These are phyloP conservation scores for Ammodytes marinus DNA, from an alignment of 2,113 vertebrate species.

Conservation along the genomic window DNA sequence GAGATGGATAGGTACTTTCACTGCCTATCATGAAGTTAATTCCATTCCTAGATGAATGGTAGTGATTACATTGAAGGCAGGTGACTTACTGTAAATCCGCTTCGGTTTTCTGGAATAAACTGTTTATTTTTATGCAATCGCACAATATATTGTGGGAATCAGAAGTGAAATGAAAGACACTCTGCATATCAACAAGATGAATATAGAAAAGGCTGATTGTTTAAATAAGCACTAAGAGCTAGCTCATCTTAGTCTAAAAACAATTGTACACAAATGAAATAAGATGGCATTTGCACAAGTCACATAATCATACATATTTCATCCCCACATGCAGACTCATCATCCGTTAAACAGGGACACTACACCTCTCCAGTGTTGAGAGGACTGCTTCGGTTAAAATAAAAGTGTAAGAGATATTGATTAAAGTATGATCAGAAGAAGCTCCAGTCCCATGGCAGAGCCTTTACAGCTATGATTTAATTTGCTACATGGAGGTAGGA, in stretches of 20 bases:
- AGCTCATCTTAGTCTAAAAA: conserved; percentile 19
- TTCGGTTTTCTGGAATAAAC: conserved; percentile 65
- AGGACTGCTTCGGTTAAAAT: conserved; percentile 81
- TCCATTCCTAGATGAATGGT: conserved; percentile 81
- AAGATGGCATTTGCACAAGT: conserved; percentile 26
- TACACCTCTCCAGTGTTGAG: conserved; percentile 38
- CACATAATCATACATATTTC: conserved; percentile 22
- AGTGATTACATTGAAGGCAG: conserved; percentile 79
- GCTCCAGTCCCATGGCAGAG: conserved; percentile 76
- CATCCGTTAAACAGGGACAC: conserved; percentile 39
- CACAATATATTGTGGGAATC: conserved; percentile 45
- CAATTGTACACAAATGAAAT: conserved; percentile 9
- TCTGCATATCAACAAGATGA: conserved; percentile 28
- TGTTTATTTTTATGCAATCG: conserved; percentile 57
- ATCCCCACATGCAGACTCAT: conserved; percentile 33
- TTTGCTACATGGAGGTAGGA: conserved; percentile 63
- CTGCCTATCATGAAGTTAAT: conserved; percentile 85
- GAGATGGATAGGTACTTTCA: conserved; percentile 82
- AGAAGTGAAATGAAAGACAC: conserved; percentile 22
- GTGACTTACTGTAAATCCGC: conserved; percentile 74
- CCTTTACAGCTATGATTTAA: conserved; percentile 80
- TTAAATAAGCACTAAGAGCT: conserved; percentile 10
- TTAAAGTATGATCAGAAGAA: conserved; percentile 86
- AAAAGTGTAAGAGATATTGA: conserved; percentile 80
- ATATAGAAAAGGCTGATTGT: conserved; percentile 12